Base-by-base conservation (phyloP, 1,140 invertebrate species). In the Leptopilina clavipes region DNA sequence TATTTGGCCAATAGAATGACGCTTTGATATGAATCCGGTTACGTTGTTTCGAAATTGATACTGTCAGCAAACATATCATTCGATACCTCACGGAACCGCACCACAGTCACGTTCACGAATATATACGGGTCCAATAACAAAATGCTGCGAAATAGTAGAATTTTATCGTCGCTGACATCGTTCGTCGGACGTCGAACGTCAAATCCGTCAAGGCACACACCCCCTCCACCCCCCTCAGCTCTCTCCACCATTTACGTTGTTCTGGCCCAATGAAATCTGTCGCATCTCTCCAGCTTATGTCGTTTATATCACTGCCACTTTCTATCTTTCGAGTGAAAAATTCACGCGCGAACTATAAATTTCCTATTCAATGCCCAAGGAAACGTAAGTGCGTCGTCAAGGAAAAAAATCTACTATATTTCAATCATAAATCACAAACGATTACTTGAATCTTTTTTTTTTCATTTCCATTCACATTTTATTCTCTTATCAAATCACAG, bases 21-120 rank as follows among this genome's bases (percentile, higher is more conserved):
- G 59, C 59, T 65, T 65, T n/a, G 59, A 31, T 65, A 65, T 65
- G 25, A 65, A 65, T 65, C 59, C 59, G 59, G 22, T 65, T 14
- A 31, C 59, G 59, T 65, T 65, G 25, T 65, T 65, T 31, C 59
- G 59, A 65, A 65, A 65, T 65, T 65, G 59, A 65, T 65, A 65
- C 59, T 65, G 59, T 65, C 59, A 65, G 59, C 59, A 65, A 65
- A 65, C 59, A 65, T 65, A 65, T 22, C 59, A 65, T 31, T 52
- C 48, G 48, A 52, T 52, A 52, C 48, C 48, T 52, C 48, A 17
- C 14, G 59, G 59, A 40, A 65, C 59, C 22, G 59, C 59, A 31
- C 59, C 25, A 2, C 25, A 65, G 59, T 31, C 59, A 65, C 59
- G 59, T 65, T 31, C 59, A 31, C 14, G 59, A 31, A 65, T 65